phyloP scores from a whole-genome alignment of 2,797 vertebrate genomes.

The Acrossocheilus fasciatus region DNA sequence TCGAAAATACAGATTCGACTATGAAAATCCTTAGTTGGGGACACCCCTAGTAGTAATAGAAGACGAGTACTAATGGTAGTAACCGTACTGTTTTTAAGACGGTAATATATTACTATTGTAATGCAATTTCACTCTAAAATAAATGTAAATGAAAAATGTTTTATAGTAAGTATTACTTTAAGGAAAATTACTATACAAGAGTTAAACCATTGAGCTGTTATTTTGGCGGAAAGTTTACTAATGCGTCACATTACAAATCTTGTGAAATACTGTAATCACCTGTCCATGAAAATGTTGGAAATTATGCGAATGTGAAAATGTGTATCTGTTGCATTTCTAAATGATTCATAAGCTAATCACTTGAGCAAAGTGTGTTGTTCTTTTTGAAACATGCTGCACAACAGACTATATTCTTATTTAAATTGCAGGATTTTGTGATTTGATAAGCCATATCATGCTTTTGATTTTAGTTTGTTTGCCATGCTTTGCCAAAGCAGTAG shows the following conservation, averaged over 20 bases:
- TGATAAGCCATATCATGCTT: neutral
- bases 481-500: neutral
- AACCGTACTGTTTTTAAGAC: too few relatives aligned
- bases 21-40: too few relatives aligned
- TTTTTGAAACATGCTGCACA: neutral
- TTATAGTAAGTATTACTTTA: too few relatives aligned
- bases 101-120: neutral
- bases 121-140: neutral
- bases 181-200: too few relatives aligned
- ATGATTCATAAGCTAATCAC: neutral
- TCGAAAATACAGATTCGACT: too few relatives aligned
- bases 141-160: too few relatives aligned
- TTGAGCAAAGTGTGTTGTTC: neutral
- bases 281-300: neutral
- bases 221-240: too few relatives aligned
- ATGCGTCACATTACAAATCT: too few relatives aligned
- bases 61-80: too few relatives aligned
- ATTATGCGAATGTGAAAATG: neutral
- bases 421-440: neutral
- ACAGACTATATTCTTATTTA: neutral
- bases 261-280: neutral
- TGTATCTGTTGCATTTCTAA: neutral
- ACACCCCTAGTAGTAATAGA: too few relatives aligned
- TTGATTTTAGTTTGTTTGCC: neutral
- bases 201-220: too few relatives aligned